phyloP scores from a whole-genome alignment of 1,140 invertebrate genomes.

The Kradibia gibbosae region DNA sequence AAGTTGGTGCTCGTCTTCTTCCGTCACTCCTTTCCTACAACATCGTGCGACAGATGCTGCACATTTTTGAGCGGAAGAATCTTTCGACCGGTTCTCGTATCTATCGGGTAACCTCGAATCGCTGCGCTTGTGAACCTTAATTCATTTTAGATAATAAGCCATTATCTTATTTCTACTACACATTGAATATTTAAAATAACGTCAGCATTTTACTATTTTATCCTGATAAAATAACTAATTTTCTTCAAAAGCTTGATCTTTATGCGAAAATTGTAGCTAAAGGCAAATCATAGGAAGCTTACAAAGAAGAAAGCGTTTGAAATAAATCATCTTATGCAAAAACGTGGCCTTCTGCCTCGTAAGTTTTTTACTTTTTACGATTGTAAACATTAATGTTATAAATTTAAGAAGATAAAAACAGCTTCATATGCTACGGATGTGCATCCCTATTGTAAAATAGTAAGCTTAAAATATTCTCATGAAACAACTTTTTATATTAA shows the following conservation, averaged over 20 bases:
- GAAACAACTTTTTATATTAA: conserved; percentile 40
- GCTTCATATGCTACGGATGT: no score
- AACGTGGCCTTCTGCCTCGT: background rate
- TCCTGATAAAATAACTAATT: background rate
- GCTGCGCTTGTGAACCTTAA: background rate
- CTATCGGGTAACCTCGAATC: background rate
- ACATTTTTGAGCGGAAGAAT: conserved; percentile 54
- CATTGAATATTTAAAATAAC: no score
- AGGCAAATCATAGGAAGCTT: background rate
- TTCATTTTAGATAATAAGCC: no score
- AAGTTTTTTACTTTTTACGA: background rate
- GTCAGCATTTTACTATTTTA: background rate
- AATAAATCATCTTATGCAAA: conserved; percentile 6
- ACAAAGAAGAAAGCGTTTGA: background rate
- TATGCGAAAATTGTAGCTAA: background rate
- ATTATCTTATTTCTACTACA: background rate
- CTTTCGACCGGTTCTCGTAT: conserved; percentile 47
- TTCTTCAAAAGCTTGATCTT: background rate
- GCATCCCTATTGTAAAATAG: no score
- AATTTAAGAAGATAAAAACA: no score
- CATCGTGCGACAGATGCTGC: conserved; percentile 52
- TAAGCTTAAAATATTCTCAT: conserved; percentile 2
- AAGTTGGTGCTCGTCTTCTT: background rate
- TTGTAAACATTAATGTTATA: background rate
- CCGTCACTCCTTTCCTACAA: conserved; percentile 8